phyloP scores from a whole-genome alignment of 92 coral and sea anemone species.

The Galaxea fascicularis region DNA sequence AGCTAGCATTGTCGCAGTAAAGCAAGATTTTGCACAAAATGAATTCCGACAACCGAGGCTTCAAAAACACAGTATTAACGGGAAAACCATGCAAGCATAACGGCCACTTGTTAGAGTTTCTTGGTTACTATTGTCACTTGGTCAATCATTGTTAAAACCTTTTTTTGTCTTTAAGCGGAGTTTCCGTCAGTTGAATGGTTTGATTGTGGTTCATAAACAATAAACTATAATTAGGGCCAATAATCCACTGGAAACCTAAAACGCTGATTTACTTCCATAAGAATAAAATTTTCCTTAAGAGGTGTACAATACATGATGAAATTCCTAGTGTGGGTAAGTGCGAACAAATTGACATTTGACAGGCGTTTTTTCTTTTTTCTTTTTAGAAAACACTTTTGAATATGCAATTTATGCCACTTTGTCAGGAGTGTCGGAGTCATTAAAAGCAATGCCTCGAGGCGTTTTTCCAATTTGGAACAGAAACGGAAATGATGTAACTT shows the following conservation, averaged over 20 bases:
- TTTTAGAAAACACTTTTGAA: no score
- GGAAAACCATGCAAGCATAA: constrained; percentile 14
- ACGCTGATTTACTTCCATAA: no score
- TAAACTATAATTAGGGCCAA: neutral
- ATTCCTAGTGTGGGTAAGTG: no score
- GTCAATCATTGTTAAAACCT: neutral
- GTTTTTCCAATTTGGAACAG: neutral
- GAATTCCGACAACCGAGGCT: no score
- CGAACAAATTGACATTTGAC: no score
- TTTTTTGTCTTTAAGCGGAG: neutral
- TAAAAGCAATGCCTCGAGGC: neutral
- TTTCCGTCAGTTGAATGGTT: neutral
- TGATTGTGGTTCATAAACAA: neutral
- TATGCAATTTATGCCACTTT: neutral
- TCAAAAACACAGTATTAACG: neutral
- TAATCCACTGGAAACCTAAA: neutral
- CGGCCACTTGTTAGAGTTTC: neutral
- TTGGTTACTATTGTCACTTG: neutral
- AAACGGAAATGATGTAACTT: constrained; percentile 4
- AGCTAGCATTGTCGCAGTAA: no score
- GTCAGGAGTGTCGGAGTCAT: neutral
- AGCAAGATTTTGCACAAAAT: no score
- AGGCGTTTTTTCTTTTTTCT: no score
- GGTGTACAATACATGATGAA: no score
- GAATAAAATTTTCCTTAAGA: no score